These are phyloP conservation scores for Acipenser oxyrinchus DNA, from an alignment of 2,797 vertebrate species.

Conservation along the genomic window DNA sequence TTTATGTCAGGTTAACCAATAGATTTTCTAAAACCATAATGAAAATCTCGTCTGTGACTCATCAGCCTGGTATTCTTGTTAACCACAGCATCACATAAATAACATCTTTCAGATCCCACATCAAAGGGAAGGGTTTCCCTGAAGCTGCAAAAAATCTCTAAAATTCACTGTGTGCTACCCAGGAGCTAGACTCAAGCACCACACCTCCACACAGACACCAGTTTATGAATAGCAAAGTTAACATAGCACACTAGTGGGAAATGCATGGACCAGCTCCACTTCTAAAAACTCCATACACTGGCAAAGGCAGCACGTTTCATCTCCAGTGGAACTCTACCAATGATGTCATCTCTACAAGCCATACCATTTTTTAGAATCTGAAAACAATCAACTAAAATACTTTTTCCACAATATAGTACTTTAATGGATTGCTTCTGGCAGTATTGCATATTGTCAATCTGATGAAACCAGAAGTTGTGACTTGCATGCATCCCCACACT, in stretches of 20 bases:
- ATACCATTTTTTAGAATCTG: no score
- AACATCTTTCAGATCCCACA: conserved; percentile 55
- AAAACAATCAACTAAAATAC: no score
- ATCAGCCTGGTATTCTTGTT: conserved; percentile 60
- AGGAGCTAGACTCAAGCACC: conserved; percentile 29
- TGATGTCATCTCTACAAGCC: conserved; percentile 1
- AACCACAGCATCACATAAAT: conserved; percentile 47
- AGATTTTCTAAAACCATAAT: no score
- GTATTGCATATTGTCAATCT: no score
- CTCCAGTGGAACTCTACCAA: conserved; percentile 48
- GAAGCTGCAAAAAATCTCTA: conserved; percentile 41
- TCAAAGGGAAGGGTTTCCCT: conserved; percentile 63
- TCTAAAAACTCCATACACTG: conserved; percentile 56
- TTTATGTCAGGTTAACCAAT: no score
- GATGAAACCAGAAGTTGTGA: no score
- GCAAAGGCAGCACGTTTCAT: conserved; percentile 32
- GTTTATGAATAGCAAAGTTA: conserved; percentile 32
- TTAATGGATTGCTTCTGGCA: no score
- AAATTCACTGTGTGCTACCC: conserved; percentile 33
- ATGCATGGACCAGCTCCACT: conserved; percentile 32
- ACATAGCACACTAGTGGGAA: conserved; percentile 49
- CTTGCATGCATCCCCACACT: no score
- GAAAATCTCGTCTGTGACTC: conserved; percentile 10
- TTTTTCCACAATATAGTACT: no score
- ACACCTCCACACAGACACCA: conserved; percentile 36